A percentile compares a stretch with the other conserved stretches of the same genome.
Evolutionary conservation across 2,888 invertebrate species (phyloP).

Genomic region (Formica aserva): DNA sequence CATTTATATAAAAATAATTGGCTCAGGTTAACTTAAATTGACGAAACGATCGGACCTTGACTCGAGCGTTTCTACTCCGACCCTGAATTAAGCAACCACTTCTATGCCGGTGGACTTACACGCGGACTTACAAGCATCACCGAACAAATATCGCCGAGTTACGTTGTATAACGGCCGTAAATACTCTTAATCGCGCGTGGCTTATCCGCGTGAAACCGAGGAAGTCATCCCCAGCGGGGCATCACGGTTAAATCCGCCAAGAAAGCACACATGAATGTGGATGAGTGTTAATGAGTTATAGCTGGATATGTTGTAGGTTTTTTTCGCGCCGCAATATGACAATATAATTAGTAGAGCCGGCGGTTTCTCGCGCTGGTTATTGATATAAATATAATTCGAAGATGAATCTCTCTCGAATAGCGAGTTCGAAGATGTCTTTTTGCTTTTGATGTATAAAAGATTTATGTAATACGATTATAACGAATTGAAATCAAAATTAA

Average conservation of each 20-base stretch:
- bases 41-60: neutral
- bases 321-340: conserved; percentile 19
- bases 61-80: neutral
- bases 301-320: neutral
- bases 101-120: conserved; percentile 26
- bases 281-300: conserved; percentile 36
- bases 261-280: conserved; percentile 19
- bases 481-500: neutral
- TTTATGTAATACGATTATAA: neutral
- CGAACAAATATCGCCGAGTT: neutral
- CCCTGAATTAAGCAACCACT: neutral
- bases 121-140: conserved; percentile 42
- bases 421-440: neutral
- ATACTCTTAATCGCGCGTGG: conserved; percentile 48
- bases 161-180: conserved; percentile 30
- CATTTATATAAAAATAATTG: neutral
- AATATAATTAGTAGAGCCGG: conserved; percentile 25
- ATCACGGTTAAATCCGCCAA: conserved; percentile 27
- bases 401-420: neutral
- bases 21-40: neutral
- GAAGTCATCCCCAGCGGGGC: conserved; percentile 20
- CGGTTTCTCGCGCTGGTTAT: neutral
- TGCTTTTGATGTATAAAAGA: neutral
- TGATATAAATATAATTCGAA: neutral
- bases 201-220: conserved; percentile 47